Conservation (phyloP, 2,888 invertebrate species). For the Candidula unifasciata region DNA sequence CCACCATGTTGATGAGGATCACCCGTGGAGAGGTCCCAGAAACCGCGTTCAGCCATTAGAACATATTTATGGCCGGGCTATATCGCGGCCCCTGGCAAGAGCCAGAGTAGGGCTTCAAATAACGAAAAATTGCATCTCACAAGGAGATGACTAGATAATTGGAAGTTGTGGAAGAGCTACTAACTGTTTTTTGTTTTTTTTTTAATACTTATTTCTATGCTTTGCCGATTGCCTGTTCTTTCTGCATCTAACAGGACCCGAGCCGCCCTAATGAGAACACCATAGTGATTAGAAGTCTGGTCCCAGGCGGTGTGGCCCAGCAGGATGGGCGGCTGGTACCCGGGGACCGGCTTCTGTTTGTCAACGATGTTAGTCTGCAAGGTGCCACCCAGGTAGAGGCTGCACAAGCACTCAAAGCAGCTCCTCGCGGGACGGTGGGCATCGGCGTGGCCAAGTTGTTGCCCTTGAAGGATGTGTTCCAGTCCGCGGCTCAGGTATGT, state of each 20-base stretch:
- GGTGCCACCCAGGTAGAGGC: conserved; percentile 97
- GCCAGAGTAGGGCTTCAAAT: too few species aligned
- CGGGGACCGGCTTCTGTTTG: conserved; percentile 89
- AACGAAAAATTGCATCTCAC: too few species aligned
- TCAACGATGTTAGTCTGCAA: conserved; percentile 94
- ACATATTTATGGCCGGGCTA: too few species aligned
- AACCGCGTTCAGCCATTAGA: too few species aligned
- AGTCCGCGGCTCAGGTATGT: conserved; percentile 56
- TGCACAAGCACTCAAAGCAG: conserved; percentile 96
- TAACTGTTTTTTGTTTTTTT: not conserved
- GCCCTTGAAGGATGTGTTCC: conserved; percentile 74
- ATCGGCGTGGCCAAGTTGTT: conserved; percentile 92
- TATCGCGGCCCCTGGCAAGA: too few species aligned
- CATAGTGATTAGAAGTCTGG: conserved; percentile 97
- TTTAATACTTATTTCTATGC: not conserved
- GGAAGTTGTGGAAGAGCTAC: too few species aligned
- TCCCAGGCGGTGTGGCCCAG: conserved; percentile 98
- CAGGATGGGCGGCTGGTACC: conserved; percentile 98
- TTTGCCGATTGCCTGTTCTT: not conserved
- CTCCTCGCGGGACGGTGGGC: conserved; percentile 93
- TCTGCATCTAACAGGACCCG: conserved; percentile 86
- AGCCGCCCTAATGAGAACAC: conserved; percentile 96
- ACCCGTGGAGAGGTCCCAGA: too few species aligned
- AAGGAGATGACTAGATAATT: too few species aligned
- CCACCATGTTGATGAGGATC: too few species aligned